Base-by-base conservation (phyloP, 2,888 invertebrate species). In the Lomographa bimaculata region DNA sequence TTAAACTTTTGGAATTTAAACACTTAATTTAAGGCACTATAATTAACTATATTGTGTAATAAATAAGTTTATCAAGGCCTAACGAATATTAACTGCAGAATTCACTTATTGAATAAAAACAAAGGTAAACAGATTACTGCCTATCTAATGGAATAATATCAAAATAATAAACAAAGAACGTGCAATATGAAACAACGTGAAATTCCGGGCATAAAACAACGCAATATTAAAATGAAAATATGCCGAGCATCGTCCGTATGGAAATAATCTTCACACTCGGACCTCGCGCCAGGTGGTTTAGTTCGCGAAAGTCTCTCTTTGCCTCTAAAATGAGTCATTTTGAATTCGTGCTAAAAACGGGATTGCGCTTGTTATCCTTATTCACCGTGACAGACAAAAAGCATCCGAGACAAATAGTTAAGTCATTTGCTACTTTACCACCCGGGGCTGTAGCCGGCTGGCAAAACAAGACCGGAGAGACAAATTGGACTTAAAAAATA, bases 361-460 rank as follows among this genome's bases (percentile, higher is more conserved):
- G 20, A 46, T 4, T 14, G 42, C 32, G 38, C 38, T 52, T 49
- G 44, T 46, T 44, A 43, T 34, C 35, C 29, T 23, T 36, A 32
- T 32, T n/a, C n/a, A n/a, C 46, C 28, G 46, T 43, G 43, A 50
- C 35, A 21, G 37, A 28, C 54, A 72, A 47, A 74, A 72, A 71
- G 60, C 46, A 41, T 38, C 35, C 26, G 21, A 46, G 33, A 55
- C 59, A 66, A 72, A 73, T 71, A 75, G 71, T 67, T 63, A 64
- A 69, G 70, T 72, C 74, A 73, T 77, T 75, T 69, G 58, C 63
- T 60, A 54, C 54, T 57, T 57, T 52, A 41, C 60, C 56, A 47
- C 65, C 59, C 63, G 56, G 58, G 53, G 61, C 46, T 37, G 36
- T 53, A 59, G 59, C 60, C 55, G 57, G 32, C 36, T 18, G 26